Percentiles rank a stretch among this genome's conserved stretches.
Conservation (phyloP, 2,888 invertebrate species). For the Bombylius major region DNA sequence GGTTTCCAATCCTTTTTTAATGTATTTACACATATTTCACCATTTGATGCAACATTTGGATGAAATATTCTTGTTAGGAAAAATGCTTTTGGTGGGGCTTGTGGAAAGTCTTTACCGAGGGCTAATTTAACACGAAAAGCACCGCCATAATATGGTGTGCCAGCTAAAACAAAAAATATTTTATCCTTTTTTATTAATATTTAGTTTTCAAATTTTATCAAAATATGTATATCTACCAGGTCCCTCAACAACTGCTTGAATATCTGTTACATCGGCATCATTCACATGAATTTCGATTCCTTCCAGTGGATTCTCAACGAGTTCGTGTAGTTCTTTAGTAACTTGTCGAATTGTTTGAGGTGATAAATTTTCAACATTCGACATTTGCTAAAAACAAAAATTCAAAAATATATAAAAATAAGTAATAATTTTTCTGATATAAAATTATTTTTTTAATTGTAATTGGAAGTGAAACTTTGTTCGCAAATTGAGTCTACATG, state of each 20-base stretch:
- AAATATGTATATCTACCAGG: slow-evolving; percentile 45
- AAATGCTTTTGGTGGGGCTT: slow-evolving; percentile 81
- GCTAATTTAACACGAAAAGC: slow-evolving; percentile 80
- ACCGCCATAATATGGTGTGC: slow-evolving; percentile 84
- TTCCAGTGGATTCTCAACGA: slow-evolving; percentile 74
- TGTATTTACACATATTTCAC: slow-evolving; percentile 95
- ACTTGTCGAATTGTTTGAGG: slow-evolving; percentile 84
- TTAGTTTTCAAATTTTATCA: background rate
- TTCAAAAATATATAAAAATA: too few species aligned
- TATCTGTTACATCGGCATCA: slow-evolving; percentile 88
- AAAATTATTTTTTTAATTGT: too few species aligned
- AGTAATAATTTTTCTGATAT: too few species aligned
- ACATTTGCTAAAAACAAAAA: slow-evolving; percentile 45
- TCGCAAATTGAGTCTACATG: too few species aligned
- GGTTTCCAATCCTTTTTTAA: slow-evolving; percentile 94
- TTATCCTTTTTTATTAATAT: background rate
- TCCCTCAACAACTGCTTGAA: slow-evolving; percentile 83
- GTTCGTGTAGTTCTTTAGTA: slow-evolving; percentile 74
- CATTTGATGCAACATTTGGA: slow-evolving; percentile 86
- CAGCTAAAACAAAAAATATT: slow-evolving; percentile 43
- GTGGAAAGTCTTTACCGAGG: slow-evolving; percentile 85
- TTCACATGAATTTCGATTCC: slow-evolving; percentile 81
- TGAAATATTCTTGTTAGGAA: slow-evolving; percentile 95
- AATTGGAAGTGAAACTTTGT: too few species aligned
- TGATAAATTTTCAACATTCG: slow-evolving; percentile 88